These are phyloP conservation scores for Amphipoea oculea DNA, from an alignment of 2,888 invertebrate genomes.

Conservation along the genomic window DNA sequence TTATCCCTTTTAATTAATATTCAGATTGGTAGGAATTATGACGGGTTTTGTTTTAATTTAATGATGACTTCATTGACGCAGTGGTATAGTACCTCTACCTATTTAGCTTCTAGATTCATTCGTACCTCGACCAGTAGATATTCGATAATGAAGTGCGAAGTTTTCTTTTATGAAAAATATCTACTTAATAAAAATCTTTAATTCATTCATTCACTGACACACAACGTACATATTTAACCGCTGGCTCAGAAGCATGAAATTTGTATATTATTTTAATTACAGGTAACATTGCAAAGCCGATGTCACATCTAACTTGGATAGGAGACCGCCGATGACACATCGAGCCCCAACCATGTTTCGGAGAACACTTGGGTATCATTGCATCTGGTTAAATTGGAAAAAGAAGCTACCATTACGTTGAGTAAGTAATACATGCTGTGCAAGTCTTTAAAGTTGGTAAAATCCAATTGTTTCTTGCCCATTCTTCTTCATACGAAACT, in stretches of 20 bases:
- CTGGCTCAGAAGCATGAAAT: neutral
- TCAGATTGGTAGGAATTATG: slow-evolving; percentile 4
- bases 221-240: neutral
- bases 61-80: neutral
- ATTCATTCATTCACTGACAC: neutral
- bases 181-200: too few relatives aligned
- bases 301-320: neutral
- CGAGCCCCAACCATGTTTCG: neutral
- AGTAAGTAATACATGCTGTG: neutral
- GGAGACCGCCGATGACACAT: slow-evolving; percentile 1
- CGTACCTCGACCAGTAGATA: neutral
- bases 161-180: too few relatives aligned
- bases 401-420: too few relatives aligned
- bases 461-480: neutral
- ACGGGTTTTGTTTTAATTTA: neutral
- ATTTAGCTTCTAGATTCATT: neutral
- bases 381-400: neutral
- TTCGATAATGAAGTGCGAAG: neutral
- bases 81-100: neutral
- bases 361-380: neutral
- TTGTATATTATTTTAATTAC: neutral
- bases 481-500: too few relatives aligned
- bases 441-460: neutral
- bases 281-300: neutral
- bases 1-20: slow-evolving; percentile 37